Evolutionary conservation across 2,888 invertebrate species (phyloP).

Genomic region (Theretra japonica): DNA sequence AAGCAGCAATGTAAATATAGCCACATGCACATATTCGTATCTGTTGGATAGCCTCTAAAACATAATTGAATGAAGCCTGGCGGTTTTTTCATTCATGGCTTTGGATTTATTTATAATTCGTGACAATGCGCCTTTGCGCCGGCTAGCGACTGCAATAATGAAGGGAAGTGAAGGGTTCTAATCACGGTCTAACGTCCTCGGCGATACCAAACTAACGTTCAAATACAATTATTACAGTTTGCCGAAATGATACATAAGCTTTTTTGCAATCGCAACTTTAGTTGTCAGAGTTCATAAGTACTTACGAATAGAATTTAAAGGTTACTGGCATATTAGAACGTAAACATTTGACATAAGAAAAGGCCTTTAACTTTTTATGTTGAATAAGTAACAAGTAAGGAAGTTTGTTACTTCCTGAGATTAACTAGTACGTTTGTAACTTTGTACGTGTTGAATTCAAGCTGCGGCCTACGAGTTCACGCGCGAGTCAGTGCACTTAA

Average conservation of each 20-base stretch:
- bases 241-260: constrained; percentile 17
- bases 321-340: constrained; percentile 25
- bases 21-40: not conserved
- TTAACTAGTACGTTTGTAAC: not conserved
- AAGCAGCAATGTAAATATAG: not conserved
- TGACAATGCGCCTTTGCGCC: constrained; percentile 19
- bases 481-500: not conserved
- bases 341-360: not conserved
- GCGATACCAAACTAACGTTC: constrained; percentile 1
- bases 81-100: constrained; percentile 11
- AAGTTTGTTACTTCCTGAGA: constrained; percentile 14
- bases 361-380: constrained; percentile 19
- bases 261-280: constrained; percentile 5
- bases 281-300: not conserved
- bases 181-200: constrained; percentile 35
- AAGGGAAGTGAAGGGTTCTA: constrained; percentile 46
- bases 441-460: not conserved
- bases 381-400: constrained; percentile 20
- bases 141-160: constrained; percentile 28
- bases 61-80: constrained; percentile 17
- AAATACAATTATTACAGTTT: constrained; percentile 7
- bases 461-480: not conserved
- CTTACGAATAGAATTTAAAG: constrained; percentile 5
- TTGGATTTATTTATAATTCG: constrained; percentile 6
- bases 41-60: not conserved